Evolutionary conservation across 2,113 vertebrate genomes (phyloP), one percentile per base, ranked within the genome.

Genomic region (Entomyzon cyanotis): DNA sequence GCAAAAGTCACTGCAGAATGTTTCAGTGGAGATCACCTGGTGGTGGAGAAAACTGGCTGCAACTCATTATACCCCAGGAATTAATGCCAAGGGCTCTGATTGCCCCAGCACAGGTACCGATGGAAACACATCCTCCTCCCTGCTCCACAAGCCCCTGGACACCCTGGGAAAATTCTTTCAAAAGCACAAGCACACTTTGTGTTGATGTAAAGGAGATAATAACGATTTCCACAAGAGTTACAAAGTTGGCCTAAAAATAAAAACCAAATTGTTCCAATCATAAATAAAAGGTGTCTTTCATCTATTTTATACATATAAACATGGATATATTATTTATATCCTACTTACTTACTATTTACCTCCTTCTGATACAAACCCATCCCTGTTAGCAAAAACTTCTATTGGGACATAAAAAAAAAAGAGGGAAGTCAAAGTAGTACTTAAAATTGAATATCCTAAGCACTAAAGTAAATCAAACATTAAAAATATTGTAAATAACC

Each of bases 141-240:
- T 41, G 37, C 80, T 63, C 68, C 15, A 3, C 2, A 49, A 44
- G n/a, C n/a, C 53, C 78, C 21, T 2, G 0, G 71, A 83, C 44
- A 47, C 41, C 21, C 58, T 42, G 49, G 46, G 37, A 83, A 75
- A 42, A 10, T 8, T 25, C 74, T 9, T 31, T 39, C n/a, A 23
- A 23, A 23, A 75, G n/a, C 25, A 24, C 0, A 0, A 46, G 12
- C 10, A 11, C 8, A 14, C 23, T 76, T 46, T 63, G 12, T 5
- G 1, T 28, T 31, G n/a, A 42, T 31, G 7, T 11, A 47, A 50
- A 93, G 81, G 21, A 52, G 24, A 30, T 23, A 60, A 10, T 15
- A 84, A 62, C 37, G 17, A n/a, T 42, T 52, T 74, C 42, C 27
- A 3, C 12, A 35, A 41, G 10, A 74, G 46, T 37, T 71, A 87